phyloP scores from a whole-genome alignment of 2,113 vertebrate species.

The Opisthocomus hoazin region DNA sequence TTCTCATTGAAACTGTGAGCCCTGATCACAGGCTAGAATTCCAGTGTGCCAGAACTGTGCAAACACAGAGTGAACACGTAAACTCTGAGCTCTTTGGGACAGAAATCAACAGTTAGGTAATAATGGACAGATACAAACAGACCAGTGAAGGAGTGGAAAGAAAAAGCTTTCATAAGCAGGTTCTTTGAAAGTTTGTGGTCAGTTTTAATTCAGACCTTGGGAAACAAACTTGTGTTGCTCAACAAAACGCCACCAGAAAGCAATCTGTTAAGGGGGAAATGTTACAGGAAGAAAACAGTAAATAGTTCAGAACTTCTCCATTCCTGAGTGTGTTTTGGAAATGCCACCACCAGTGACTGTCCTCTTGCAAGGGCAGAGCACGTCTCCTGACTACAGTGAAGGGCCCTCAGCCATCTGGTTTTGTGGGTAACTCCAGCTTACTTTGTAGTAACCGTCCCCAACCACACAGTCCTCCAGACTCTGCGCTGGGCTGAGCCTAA shows the following conservation, averaged over 20 bases:
- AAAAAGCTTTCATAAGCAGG: not conserved
- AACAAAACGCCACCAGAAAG: not conserved
- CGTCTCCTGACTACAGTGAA: accelerated
- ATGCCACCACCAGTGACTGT: not conserved
- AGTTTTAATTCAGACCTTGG: not conserved
- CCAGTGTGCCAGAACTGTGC: not conserved
- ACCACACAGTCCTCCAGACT: not conserved
- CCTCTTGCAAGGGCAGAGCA: not conserved
- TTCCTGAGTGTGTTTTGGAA: not conserved
- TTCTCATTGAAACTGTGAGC: not conserved
- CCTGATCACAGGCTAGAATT: not conserved
- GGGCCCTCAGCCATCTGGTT: not conserved
- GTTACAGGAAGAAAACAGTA: not conserved
- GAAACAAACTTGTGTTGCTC: not conserved
- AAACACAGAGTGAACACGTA: not conserved
- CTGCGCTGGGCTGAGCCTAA: not conserved
- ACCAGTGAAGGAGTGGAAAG: not conserved
- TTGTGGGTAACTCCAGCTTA: not conserved
- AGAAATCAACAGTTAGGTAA: not conserved
- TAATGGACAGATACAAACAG: not conserved
- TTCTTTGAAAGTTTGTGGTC: not conserved
- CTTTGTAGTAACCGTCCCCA: not conserved
- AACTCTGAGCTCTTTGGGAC: not conserved
- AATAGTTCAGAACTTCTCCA: not conserved
- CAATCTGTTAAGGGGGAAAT: not conserved